Evolutionary conservation across 30 jellyfish, hydroid and myxozoan species (phyloP).

Genomic region (Sanderia malayensis): DNA sequence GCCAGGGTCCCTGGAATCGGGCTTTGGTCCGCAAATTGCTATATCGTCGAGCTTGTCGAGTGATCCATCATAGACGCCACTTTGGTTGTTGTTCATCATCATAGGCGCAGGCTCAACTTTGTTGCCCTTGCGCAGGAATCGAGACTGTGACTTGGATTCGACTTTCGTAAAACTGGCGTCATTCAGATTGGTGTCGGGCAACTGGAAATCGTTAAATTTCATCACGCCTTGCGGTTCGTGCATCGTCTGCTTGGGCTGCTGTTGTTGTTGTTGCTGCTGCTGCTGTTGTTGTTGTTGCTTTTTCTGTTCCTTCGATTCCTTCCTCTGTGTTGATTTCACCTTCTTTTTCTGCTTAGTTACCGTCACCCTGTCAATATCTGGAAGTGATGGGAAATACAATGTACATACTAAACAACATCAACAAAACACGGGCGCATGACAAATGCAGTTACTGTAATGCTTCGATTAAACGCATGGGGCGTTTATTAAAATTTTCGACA

Average conservation of each 20-base stretch:
- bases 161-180: constrained; percentile 52
- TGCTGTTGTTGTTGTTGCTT: constrained; percentile 45
- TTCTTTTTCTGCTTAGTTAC: constrained; percentile 28
- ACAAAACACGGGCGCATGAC: no score
- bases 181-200: constrained; percentile 7
- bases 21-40: constrained; percentile 94
- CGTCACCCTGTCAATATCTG: constrained; percentile 16
- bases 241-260: constrained; percentile 3
- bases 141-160: constrained; percentile 51
- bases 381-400: no score
- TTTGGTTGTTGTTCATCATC: neutral
- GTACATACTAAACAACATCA: no score
- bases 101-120: constrained; percentile 71
- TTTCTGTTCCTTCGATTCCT: constrained; percentile 36
- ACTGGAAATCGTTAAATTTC: constrained; percentile 25
- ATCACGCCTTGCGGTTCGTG: constrained; percentile 29
- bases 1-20: constrained; percentile 66
- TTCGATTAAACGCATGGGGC: no score
- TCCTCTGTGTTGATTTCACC: constrained; percentile 12
- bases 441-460: no score
- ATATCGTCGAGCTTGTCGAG: constrained; percentile 91
- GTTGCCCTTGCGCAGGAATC: constrained; percentile 48
- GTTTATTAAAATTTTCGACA: no score
- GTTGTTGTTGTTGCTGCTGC: constrained; percentile 41
- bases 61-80: constrained; percentile 31